A percentile compares a stretch with the other conserved stretches of the same genome.
Conservation (phyloP, 2,888 invertebrate genomes). For the Sialis lutaria region DNA sequence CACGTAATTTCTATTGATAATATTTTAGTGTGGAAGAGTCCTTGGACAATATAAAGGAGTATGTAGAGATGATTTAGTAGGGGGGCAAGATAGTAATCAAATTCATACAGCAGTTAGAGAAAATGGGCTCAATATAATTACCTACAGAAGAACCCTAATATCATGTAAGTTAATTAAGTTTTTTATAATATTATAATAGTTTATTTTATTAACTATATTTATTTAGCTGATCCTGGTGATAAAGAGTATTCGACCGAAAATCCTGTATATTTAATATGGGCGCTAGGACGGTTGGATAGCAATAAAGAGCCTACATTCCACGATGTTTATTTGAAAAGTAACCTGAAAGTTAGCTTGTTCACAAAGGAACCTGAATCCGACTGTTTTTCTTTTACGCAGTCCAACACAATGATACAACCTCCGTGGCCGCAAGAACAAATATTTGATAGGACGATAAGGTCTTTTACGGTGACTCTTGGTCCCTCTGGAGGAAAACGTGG, state of each 20-base stretch:
- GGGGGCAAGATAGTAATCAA: constrained; percentile 69
- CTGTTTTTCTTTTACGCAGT: constrained; percentile 54
- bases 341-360: constrained; percentile 48
- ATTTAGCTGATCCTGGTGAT: constrained; percentile 57
- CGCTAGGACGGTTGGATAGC: constrained; percentile 60
- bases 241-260: constrained; percentile 48
- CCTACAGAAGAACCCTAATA: constrained; percentile 57
- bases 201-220: neutral
- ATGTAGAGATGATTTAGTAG: constrained; percentile 67
- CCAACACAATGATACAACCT: constrained; percentile 20
- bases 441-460: constrained; percentile 50
- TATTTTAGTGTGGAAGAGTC: constrained; percentile 60
- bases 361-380: constrained; percentile 45
- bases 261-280: constrained; percentile 58
- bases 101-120: constrained; percentile 52
- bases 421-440: constrained; percentile 47
- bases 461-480: constrained; percentile 67
- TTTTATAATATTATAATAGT: neutral
- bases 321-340: constrained; percentile 54
- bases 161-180: constrained; percentile 39
- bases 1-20: neutral
- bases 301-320: constrained; percentile 71
- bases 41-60: constrained; percentile 74
- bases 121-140: constrained; percentile 61
- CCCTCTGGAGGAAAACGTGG: constrained; percentile 69